Conservation (phyloP, 2,113 vertebrate genomes). For the Oreochromis spilurus region DNA sequence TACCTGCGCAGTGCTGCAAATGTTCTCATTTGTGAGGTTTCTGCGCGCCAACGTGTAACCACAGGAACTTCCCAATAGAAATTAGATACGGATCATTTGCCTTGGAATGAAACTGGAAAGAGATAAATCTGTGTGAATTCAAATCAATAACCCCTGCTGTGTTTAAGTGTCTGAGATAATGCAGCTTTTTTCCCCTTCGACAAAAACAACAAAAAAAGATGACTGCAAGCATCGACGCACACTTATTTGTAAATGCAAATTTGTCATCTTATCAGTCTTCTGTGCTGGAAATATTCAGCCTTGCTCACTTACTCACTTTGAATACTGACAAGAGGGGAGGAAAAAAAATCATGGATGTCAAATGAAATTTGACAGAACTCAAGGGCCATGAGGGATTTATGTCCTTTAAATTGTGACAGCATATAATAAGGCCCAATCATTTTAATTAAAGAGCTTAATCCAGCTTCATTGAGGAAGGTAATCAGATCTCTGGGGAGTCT, state of each 20-base stretch:
- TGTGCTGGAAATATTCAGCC: background rate
- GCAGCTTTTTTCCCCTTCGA: background rate
- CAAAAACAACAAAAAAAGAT: background rate
- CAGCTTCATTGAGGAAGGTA: slow-evolving; percentile 57
- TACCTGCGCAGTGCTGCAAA: slow-evolving; percentile 6
- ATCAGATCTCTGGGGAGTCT: slow-evolving; percentile 64
- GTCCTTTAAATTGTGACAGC: slow-evolving; percentile 65
- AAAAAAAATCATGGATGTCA: background rate
- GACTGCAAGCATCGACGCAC: background rate
- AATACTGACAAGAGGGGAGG: background rate
- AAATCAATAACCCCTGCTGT: background rate
- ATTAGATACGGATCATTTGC: slow-evolving; percentile 47
- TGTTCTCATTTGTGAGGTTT: slow-evolving; percentile 2
- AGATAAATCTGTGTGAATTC: slow-evolving; percentile 33
- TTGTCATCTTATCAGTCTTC: slow-evolving; percentile 25
- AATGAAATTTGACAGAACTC: slow-evolving; percentile 57
- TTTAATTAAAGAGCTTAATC: slow-evolving; percentile 77
- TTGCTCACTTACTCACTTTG: slow-evolving; percentile 8
- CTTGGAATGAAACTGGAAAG: slow-evolving; percentile 6
- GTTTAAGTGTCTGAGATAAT: background rate
- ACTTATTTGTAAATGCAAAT: slow-evolving; percentile 19
- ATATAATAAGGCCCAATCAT: slow-evolving; percentile 65
- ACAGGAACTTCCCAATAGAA: slow-evolving; percentile 17
- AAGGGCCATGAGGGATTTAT: slow-evolving; percentile 61
- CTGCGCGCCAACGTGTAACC: background rate